Evolutionary conservation across 2,113 vertebrate species (phyloP).

Genomic region (Stercorarius parasiticus): DNA sequence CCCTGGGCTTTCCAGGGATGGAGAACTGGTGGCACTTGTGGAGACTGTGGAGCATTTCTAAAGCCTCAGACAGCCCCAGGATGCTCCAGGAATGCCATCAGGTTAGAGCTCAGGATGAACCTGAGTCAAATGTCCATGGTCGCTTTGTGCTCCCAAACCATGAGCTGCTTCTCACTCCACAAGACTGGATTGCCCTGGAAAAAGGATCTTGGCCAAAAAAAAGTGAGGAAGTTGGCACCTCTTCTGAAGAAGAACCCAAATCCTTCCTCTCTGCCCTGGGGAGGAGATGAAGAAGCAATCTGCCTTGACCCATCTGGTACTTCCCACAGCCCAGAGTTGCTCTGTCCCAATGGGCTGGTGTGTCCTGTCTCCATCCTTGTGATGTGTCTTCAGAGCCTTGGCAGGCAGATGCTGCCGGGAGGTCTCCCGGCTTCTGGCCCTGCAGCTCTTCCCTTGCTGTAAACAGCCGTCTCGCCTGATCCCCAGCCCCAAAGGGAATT

Average conservation of each 20-base stretch:
- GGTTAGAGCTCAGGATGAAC: not conserved
- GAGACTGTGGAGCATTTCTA: not conserved
- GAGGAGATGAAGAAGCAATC: not conserved
- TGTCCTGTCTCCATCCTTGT: not conserved
- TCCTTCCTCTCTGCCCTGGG: not conserved
- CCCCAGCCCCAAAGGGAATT: constrained; percentile 30
- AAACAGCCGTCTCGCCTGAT: not conserved
- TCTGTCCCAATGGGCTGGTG: not conserved
- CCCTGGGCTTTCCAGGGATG: not conserved
- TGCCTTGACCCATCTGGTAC: not conserved
- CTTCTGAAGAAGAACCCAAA: not conserved
- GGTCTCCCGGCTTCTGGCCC: not conserved
- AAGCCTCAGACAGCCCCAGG: not conserved
- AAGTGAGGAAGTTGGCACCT: not conserved
- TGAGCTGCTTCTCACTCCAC: not conserved
- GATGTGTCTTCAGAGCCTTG: not conserved
- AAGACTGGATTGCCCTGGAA: not conserved
- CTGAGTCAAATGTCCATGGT: not conserved
- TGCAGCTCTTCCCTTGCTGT: not conserved
- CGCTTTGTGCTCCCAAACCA: not conserved
- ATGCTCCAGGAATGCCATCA: not conserved
- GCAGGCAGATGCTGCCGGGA: not conserved
- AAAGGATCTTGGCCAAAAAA: not conserved
- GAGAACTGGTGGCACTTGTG: not conserved
- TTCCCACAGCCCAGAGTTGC: not conserved